Conservation (phyloP, 1,140 invertebrate species). For the Periplaneta americana region DNA sequence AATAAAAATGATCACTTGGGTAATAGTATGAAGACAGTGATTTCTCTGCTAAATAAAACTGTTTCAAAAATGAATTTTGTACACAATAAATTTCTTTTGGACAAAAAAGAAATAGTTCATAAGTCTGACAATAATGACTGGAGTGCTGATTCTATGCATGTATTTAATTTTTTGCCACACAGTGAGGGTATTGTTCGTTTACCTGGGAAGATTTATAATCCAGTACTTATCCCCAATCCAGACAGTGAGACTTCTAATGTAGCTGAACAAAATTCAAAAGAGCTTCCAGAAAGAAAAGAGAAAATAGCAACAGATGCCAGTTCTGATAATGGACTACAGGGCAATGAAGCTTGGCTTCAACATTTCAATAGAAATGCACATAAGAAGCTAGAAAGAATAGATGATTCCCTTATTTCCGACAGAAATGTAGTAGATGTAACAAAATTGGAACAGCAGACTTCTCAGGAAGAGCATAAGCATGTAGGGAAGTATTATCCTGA, state of each 20-base stretch:
- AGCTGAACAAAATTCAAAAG: background rate
- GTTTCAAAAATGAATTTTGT: background rate
- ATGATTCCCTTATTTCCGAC: background rate
- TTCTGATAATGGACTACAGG: background rate
- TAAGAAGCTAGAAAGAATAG: background rate
- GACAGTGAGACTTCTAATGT: background rate
- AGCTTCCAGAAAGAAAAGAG: background rate
- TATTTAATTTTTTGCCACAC: no score
- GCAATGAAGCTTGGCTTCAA: background rate
- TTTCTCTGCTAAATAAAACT: background rate
- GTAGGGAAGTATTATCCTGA: background rate
- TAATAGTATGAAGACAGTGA: background rate
- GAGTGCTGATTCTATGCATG: no score
- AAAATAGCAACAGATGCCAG: background rate
- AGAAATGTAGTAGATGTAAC: background rate
- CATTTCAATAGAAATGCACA: background rate
- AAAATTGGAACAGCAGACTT: background rate
- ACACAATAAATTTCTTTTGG: background rate
- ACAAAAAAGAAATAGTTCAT: background rate
- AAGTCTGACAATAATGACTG: background rate
- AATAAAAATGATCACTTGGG: no score
- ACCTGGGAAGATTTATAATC: no score
- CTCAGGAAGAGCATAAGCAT: background rate
- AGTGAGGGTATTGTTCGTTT: background rate
- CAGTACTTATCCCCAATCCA: background rate